Base-by-base conservation (phyloP, 2,888 invertebrate species). In the Dione vanillae region DNA sequence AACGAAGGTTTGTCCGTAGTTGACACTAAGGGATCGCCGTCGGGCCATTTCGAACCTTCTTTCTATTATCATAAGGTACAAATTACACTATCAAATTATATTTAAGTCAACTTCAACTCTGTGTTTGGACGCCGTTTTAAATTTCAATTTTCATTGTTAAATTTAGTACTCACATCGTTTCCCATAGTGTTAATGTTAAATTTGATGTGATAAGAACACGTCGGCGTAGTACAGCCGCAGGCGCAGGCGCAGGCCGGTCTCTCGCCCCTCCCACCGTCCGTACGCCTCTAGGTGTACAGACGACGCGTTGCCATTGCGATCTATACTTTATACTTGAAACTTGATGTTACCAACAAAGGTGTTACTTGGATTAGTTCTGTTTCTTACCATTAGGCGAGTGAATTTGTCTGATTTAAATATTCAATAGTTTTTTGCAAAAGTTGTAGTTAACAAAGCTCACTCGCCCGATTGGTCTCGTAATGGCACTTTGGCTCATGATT, bases 211-310 rank as follows among this genome's bases (percentile, higher is more conserved):
- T 89, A 89, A 85, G 84, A 51, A 69, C 85, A 83, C 88, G 87
- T 91, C 87, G 88, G 84, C 91, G 91, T 91, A 85, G 88, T 86
- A 83, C 88, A 87, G 87, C 85, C 84, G 85, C 82, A 80, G n/a
- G n/a, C n/a, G n/a, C n/a, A n/a, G n/a, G n/a, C 87, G 88, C 82
- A 81, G 86, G 84, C 86, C 88, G 88, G 85, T 88, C 87, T 87
- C 88, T 88, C 82, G 79, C 27, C 27, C n/a, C n/a, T n/a, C n/a
- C n/a, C n/a, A n/a, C n/a, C 75, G 75, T 76, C 78, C 76, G 81
- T 84, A 82, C 82, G 51, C 81, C 72, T 69, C 59, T 72, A 71
- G 71, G 65, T 72, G 73, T 72, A 70, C 65, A 74, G 61, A 40
- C n/a, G 65, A 67, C 69, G 59, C 20, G n/a, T 43, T 59, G 67